Base-by-base conservation (phyloP, 1,140 invertebrate genomes). In the Drosophila sucinea region DNA sequence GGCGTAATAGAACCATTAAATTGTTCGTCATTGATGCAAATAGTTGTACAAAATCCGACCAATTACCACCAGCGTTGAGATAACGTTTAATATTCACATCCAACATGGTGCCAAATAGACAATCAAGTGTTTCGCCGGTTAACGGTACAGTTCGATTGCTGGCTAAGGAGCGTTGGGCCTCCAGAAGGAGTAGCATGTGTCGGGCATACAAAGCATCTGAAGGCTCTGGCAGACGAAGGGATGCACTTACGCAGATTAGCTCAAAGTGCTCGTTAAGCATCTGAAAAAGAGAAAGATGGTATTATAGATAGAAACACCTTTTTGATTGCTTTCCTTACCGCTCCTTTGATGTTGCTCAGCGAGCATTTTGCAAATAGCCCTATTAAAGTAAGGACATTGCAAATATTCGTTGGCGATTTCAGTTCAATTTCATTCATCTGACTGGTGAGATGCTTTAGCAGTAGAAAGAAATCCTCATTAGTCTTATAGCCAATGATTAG, bases 201-300 rank as follows among this genome's bases (percentile, higher is more conserved):
- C 40, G 65, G 10, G 60, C 69, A n/a, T 64, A 77, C 8, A 25
- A 58, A 23, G 25, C 25, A 17, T 73, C 67, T 25, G 38, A 67
- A 5, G 32, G 57, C 17, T 63, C 68, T 3, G 61, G 77, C 55
- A 90, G 79, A 25, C 84, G 84, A 29, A 80, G 17, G 1, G 65
- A 55, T 0, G 67, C 70, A 27, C 66, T 79, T 40, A 66, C 74
- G 38, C 58, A 91, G 32, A 92, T 77, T 10, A 84, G 32, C 63
- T 90, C 81, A 35, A 92, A 92, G 38, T 91, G 70, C 25, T 91
- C 91, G 41, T 91, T 92, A 25, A 92, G 86, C 77, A 92, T 92
- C 91, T 92, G 30, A 27, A 8, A 33, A 29, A 17, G 2, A 6
- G n/a, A 7, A 2, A 60, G 10, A 29, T 11, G 30, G 4, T 38